Conservation (phyloP, 2,797 vertebrate species). For the Anguilla obscura region DNA sequence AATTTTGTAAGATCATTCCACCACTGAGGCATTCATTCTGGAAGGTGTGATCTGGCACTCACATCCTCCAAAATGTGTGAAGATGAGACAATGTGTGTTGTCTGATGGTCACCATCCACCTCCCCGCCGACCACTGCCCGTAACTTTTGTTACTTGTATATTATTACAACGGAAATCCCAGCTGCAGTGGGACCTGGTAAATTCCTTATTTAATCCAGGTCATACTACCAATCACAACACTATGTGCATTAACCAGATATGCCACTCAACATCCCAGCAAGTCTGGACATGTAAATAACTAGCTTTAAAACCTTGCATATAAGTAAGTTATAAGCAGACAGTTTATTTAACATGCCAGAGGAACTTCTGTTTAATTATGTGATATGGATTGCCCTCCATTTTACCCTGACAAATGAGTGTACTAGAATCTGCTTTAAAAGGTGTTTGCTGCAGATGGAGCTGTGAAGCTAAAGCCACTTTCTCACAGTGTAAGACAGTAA, state of each 20-base stretch:
- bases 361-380: not conserved
- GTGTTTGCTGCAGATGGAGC: not conserved
- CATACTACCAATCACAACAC: not conserved
- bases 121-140: not conserved
- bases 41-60: not conserved
- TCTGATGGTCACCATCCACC: too few relatives aligned
- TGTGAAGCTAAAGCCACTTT: not conserved
- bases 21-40: not conserved
- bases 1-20: too few relatives aligned
- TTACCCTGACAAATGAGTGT: not conserved
- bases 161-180: not conserved
- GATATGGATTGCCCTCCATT: slow-evolving; percentile 3
- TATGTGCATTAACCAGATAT: not conserved
- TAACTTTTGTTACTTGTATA: not conserved
- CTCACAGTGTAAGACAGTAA: not conserved
- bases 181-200: not conserved
- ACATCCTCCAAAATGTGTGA: not conserved
- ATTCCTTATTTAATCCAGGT: not conserved
- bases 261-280: not conserved
- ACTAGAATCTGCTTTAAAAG: not conserved
- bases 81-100: not conserved
- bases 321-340: not conserved
- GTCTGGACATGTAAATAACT: not conserved
- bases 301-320: not conserved
- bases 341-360: not conserved